Percentiles rank a stretch among this genome's conserved stretches.
phyloP scores from a whole-genome alignment of 2,797 vertebrate species.

The Acropternis orthonyx region DNA sequence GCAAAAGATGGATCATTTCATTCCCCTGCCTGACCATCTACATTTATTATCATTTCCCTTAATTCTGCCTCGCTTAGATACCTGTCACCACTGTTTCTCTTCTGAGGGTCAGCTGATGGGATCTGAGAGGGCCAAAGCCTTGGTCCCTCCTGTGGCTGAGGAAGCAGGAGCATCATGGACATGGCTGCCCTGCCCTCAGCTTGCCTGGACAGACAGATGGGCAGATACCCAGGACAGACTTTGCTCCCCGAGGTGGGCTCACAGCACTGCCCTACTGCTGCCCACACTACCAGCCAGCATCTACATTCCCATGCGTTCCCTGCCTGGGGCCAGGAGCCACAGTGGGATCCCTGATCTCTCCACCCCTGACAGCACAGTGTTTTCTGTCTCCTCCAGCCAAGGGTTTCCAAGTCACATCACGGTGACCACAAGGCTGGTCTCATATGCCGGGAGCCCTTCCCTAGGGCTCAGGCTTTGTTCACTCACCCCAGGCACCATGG shows the following conservation, averaged over 20 bases:
- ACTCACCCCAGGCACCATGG: fast-evolving
- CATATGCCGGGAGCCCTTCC: fast-evolving
- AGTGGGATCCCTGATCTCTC: background rate
- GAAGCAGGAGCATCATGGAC: background rate
- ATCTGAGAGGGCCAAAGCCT: conserved; percentile 12
- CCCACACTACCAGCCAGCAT: fast-evolving
- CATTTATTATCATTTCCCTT: conserved; percentile 79
- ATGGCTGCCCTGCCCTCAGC: background rate
- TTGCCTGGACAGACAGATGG: fast-evolving
- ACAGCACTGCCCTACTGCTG: background rate
- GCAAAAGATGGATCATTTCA: conserved; percentile 90
- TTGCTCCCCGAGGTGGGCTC: background rate
- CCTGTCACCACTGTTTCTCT: conserved; percentile 71
- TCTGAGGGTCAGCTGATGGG: conserved; percentile 51
- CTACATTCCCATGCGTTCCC: fast-evolving
- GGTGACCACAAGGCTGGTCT: background rate
- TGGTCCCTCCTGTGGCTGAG: fast-evolving
- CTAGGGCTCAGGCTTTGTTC: background rate
- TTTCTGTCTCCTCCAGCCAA: background rate
- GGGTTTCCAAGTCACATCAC: background rate
- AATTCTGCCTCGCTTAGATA: conserved; percentile 68
- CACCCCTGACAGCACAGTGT: fast-evolving
- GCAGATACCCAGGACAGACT: background rate
- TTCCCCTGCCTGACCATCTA: conserved; percentile 76
- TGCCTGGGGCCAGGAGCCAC: fast-evolving